Base-by-base conservation (phyloP, 2,113 vertebrate species). In the Oncorhynchus masou region DNA sequence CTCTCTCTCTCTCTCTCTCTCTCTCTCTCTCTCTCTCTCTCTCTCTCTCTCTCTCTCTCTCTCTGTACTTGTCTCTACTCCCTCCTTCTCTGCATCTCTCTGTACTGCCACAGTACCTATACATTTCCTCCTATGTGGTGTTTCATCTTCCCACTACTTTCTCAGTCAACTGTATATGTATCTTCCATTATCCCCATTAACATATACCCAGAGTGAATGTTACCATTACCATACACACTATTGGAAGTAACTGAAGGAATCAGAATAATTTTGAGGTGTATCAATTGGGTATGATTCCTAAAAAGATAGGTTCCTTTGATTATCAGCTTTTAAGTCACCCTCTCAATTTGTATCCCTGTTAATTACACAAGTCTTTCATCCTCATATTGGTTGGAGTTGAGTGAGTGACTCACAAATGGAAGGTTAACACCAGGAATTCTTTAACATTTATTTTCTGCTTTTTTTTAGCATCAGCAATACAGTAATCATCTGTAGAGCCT, bases 341-440 rank as follows among this genome's bases (percentile, higher is more conserved):
- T 48, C 7, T 62, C 73, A 19, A 31, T 45, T 20, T 60, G 39
- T 39, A 15, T 45, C 39, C 31, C 2, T 15, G 29, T 39, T 69
- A n/a, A 19, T 69, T 4, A 16, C 67, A 6, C 74, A 64, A 60
- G 25, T 66, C 20, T 68, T 66, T 70, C 68, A 54, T 75, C 79
- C 74, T 70, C 51, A 24, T 59, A 70, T 19, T 20, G 70, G 39
- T 11, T 31, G 4, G 68, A 57, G 71, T 60, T 65, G 62, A 71
- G 74, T 65, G 70, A 73, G 76, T 77, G 76, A 82, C 59, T 54
- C n/a, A 62, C 29, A 84, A 70, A 77, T 77, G 60, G 77, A 81
- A 74, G 76, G 76, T 82, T 70, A 79, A 83, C 85, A 72, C 64
- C 1, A 11, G 77, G 77, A 84, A 77, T 70, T 67, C 73, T 68